phyloP scores from a whole-genome alignment of 23 tunicate genomes.

The Ascidia mentula region DNA sequence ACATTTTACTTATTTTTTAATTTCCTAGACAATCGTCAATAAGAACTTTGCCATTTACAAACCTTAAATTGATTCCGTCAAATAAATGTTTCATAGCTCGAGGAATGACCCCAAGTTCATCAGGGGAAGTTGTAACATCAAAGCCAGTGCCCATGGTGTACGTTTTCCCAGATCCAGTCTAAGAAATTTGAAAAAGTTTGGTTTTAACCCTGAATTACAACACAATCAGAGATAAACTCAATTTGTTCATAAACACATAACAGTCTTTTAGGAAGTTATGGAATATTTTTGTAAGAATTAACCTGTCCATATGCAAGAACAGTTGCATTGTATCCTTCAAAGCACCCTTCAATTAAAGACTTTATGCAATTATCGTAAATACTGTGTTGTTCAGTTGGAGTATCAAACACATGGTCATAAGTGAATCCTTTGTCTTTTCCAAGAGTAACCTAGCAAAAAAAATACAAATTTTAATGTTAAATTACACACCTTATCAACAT shows the following conservation, averaged over 20 bases:
- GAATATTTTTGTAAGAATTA: background rate
- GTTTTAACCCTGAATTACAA: background rate
- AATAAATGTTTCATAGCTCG: slow-evolving; percentile 87
- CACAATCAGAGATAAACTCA: background rate
- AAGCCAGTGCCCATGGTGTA: slow-evolving; percentile 99
- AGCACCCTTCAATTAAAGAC: slow-evolving; percentile 78
- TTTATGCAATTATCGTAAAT: slow-evolving; percentile 66
- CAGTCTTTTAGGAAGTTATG: background rate
- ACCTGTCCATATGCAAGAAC: slow-evolving; percentile 99
- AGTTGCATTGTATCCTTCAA: slow-evolving; percentile 98
- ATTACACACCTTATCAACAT: too few relatives aligned
- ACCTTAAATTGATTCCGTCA: slow-evolving; percentile 66
- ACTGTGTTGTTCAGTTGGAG: slow-evolving; percentile 48
- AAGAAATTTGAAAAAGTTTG: background rate
- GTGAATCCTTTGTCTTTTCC: slow-evolving; percentile 96
- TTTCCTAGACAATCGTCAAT: too few relatives aligned
- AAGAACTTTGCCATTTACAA: too few relatives aligned
- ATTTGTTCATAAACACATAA: background rate
- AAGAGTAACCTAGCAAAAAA: slow-evolving; percentile 42
- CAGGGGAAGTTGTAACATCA: slow-evolving; percentile 64
- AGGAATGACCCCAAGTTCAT: slow-evolving; percentile 83
- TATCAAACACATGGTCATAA: slow-evolving; percentile 93
- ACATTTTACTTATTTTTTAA: background rate
- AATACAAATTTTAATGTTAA: too few relatives aligned
- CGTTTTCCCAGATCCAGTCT: slow-evolving; percentile 99